These are phyloP conservation scores for Cataglyphis albicans DNA, from an alignment of 2,888 invertebrate species.

Conservation along the genomic window DNA sequence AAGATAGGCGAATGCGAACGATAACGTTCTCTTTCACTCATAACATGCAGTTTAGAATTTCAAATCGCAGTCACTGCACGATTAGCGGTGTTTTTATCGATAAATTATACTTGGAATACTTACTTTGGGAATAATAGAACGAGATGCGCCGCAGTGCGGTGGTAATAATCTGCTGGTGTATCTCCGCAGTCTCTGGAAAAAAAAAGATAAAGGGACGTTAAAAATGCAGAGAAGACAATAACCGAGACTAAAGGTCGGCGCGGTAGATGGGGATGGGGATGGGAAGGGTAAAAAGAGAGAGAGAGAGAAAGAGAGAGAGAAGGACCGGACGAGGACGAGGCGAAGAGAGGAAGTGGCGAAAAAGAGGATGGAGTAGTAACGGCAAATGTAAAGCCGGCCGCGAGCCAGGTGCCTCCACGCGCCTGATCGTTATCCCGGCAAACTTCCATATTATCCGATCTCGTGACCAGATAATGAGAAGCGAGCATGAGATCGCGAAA, in stretches of 20 bases:
- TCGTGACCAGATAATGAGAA: slow-evolving; percentile 54
- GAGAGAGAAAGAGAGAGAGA: not conserved
- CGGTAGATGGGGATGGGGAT: not conserved
- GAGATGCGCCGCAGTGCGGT: slow-evolving; percentile 18
- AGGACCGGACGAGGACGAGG: no score
- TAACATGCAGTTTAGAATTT: not conserved
- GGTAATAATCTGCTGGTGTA: slow-evolving; percentile 40
- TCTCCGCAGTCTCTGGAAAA: slow-evolving; percentile 29
- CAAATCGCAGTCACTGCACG: slow-evolving; percentile 38
- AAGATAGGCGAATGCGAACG: not conserved
- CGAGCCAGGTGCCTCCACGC: not conserved
- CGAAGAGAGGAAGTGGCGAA: slow-evolving; percentile 3
- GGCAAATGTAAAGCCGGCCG: slow-evolving; percentile 38
- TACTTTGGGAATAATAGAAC: slow-evolving; percentile 38
- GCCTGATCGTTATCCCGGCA: slow-evolving; percentile 32
- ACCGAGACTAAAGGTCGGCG: slow-evolving; percentile 42
- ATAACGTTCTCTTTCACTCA: not conserved
- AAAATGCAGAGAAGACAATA: slow-evolving; percentile 51
- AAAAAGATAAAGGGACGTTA: slow-evolving; percentile 32
- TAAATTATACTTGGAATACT: slow-evolving; percentile 45
- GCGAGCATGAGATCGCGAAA: slow-evolving; percentile 40
- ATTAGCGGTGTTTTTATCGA: slow-evolving; percentile 50
- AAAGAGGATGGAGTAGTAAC: slow-evolving; percentile 32
- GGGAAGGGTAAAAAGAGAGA: slow-evolving; percentile 28
- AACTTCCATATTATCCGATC: slow-evolving; percentile 60